These are phyloP conservation scores for Drosophila repletoides DNA, from an alignment of 1,140 invertebrate species.

Conservation along the genomic window DNA sequence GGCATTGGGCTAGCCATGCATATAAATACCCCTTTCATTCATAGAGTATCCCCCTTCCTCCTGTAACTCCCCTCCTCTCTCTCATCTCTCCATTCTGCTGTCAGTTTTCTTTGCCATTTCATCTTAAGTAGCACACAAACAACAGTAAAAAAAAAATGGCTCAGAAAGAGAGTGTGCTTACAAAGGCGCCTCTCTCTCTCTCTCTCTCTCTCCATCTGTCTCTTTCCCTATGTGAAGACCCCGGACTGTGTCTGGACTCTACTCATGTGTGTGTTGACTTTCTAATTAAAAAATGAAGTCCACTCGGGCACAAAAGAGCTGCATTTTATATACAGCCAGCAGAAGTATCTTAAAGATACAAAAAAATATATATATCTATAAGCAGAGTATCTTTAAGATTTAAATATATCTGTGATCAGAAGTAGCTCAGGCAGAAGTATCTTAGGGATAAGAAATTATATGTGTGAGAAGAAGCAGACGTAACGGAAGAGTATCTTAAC, in stretches of 20 bases:
- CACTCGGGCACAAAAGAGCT: constrained; percentile 52
- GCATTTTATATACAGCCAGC: no score
- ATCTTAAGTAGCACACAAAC: constrained; percentile 80
- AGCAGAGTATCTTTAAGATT: no score
- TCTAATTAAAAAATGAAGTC: constrained; percentile 74
- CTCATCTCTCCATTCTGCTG: background rate
- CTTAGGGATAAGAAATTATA: no score
- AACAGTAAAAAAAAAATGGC: constrained; percentile 52
- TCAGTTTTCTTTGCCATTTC: constrained; percentile 78
- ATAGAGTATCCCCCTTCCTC: background rate
- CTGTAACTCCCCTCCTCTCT: background rate
- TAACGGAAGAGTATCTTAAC: no score
- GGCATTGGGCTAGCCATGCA: constrained; percentile 18
- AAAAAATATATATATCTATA: no score
- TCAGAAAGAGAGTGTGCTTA: constrained; percentile 34
- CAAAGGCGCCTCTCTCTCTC: constrained; percentile 41
- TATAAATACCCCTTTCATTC: background rate
- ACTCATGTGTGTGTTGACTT: constrained; percentile 51
- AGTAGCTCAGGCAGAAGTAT: no score
- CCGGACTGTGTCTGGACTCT: background rate
- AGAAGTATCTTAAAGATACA: constrained; percentile 43
- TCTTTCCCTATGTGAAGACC: constrained; percentile 1
- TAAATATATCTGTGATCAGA: no score
- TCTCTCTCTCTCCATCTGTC: background rate
- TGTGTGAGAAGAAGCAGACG: no score